Conservation (phyloP, 2,888 invertebrate genomes). For the Physocephala rufipes region DNA sequence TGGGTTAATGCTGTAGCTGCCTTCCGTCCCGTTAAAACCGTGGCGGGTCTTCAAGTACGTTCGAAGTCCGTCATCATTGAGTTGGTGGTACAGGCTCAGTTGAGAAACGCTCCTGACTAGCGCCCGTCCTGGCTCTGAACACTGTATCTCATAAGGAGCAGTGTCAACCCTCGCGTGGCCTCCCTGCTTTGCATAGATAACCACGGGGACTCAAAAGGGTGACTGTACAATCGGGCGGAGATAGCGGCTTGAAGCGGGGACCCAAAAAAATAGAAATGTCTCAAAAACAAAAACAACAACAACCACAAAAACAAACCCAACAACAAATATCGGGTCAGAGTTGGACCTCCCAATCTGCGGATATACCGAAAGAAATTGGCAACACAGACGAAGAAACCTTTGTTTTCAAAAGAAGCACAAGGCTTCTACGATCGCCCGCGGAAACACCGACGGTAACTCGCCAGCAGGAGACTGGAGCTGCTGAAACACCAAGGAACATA, state of each 20-base stretch:
- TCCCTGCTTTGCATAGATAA: constrained; percentile 24
- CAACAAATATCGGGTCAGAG: neutral
- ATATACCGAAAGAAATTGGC: neutral
- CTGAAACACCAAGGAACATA: neutral
- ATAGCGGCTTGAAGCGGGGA: constrained; percentile 9
- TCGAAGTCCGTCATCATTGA: constrained; percentile 32
- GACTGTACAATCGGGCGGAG: constrained; percentile 5
- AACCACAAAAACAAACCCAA: neutral
- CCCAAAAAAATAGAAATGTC: neutral
- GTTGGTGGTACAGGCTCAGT: constrained; percentile 39
- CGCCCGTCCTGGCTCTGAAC: constrained; percentile 40
- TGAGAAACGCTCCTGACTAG: constrained; percentile 34
- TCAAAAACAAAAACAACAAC: neutral
- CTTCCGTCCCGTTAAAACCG: constrained; percentile 39
- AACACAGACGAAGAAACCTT: neutral
- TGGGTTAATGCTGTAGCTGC: constrained; percentile 33
- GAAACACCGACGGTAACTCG: neutral
- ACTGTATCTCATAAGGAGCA: constrained; percentile 27
- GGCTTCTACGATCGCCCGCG: neutral
- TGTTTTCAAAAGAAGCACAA: neutral
- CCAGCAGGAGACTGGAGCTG: neutral
- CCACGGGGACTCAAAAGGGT: constrained; percentile 4
- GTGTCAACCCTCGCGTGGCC: constrained; percentile 35
- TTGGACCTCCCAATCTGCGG: neutral
- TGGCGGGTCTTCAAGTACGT: constrained; percentile 37